phyloP scores from a whole-genome alignment of 2,113 vertebrate genomes.

The Myanophis thanlyinensis region DNA sequence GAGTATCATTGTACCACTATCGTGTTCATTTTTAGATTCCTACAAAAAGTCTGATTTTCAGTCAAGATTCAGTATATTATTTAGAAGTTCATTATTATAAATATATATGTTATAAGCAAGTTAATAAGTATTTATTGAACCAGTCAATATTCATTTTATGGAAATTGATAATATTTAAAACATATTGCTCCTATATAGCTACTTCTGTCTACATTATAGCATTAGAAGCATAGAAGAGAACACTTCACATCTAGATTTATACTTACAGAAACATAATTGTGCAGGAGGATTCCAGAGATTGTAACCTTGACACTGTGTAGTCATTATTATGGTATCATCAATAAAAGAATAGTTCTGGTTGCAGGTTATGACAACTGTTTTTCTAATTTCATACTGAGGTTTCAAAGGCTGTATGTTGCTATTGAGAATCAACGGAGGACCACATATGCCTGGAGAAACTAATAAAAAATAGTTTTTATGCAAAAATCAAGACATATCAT shows the following conservation, averaged over 20 bases:
- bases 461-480: not conserved
- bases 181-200: not conserved
- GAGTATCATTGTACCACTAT: no score
- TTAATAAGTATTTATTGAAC: not conserved
- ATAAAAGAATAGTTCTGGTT: not conserved
- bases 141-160: not conserved
- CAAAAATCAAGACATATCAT: not conserved
- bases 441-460: slow-evolving; percentile 1
- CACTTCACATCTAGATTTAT: not conserved
- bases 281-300: not conserved
- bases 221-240: not conserved
- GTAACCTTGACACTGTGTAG: not conserved
- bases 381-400: not conserved
- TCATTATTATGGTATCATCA: slow-evolving; percentile 6
- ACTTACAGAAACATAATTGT: slow-evolving; percentile 1
- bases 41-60: no score
- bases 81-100: not conserved
- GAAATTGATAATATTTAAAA: not conserved
- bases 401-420: not conserved
- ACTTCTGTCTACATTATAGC: not conserved
- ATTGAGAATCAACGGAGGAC: not conserved
- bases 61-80: not conserved
- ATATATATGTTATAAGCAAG: not conserved
- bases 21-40: no score
- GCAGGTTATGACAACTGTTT: not conserved